A percentile compares a stretch with the other conserved stretches of the same genome.
Conservation (phyloP, 2,113 vertebrate genomes). For the Alces alces region DNA sequence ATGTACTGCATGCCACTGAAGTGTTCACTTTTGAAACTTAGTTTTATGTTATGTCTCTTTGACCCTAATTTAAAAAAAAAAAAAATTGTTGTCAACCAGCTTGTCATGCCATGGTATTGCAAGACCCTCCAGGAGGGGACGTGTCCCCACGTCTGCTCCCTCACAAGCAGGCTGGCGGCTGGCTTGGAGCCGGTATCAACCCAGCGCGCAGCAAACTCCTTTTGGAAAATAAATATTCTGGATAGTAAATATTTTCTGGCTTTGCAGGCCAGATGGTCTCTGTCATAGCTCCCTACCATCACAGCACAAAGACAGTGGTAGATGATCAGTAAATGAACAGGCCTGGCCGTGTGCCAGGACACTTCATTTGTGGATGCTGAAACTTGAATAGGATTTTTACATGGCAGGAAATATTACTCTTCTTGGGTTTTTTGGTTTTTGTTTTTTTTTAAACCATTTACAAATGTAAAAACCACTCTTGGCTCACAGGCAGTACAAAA, state of each 20-base stretch:
- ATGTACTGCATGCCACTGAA: not conserved
- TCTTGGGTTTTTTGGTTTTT: not conserved
- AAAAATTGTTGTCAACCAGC: not conserved
- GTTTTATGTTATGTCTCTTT: not conserved
- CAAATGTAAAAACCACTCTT: conserved; percentile 24
- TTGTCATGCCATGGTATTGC: not conserved
- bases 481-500: not conserved
- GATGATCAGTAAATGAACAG: not conserved
- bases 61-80: not conserved
- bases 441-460: not conserved
- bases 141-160: not conserved
- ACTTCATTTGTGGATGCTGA: not conserved
- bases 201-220: not conserved
- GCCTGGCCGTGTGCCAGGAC: not conserved
- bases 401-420: not conserved
- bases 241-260: not conserved
- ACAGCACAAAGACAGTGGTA: not conserved
- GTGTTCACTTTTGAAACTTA: not conserved
- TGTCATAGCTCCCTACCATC: not conserved
- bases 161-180: not conserved
- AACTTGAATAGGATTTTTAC: not conserved
- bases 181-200: not conserved
- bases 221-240: not conserved
- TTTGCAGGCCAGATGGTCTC: not conserved
- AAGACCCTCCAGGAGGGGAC: not conserved